Evolutionary conservation across 1,140 invertebrate species (phyloP).

Genomic region (Cyclargus thomasi): DNA sequence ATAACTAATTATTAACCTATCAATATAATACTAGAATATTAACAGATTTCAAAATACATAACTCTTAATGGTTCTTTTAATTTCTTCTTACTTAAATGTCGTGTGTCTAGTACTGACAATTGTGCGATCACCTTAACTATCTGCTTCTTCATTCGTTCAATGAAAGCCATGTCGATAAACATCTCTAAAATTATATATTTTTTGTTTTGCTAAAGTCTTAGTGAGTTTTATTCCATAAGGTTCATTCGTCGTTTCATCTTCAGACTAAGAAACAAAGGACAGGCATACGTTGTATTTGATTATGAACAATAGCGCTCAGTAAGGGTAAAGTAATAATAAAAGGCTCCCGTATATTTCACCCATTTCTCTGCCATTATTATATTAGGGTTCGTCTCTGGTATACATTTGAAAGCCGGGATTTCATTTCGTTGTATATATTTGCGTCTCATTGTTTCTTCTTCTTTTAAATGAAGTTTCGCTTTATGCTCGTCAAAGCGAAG

Average conservation of each 20-base stretch:
- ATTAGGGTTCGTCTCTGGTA: constrained; percentile 14
- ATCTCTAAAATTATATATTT: no score
- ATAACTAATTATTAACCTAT: no score
- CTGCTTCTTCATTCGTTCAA: no score
- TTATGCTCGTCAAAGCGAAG: not conserved
- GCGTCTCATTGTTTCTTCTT: constrained; percentile 6
- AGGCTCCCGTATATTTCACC: constrained; percentile 11
- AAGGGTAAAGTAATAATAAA: constrained; percentile 14
- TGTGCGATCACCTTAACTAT: no score
- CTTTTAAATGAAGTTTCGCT: not conserved
- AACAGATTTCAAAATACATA: no score
- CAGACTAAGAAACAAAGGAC: constrained; percentile 9
- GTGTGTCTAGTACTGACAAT: no score
- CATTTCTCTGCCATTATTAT: constrained; percentile 10
- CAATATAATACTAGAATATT: no score
- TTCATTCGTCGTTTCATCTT: not conserved
- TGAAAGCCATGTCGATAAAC: no score
- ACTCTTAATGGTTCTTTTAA: no score
- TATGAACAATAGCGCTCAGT: constrained; percentile 13
- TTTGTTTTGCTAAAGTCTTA: not conserved
- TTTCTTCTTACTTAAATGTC: no score
- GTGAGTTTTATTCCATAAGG: not conserved
- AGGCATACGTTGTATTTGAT: constrained; percentile 14
- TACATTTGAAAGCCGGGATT: constrained; percentile 12
- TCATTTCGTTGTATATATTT: constrained; percentile 14